These are phyloP conservation scores for Eudasyphora cyanicolor DNA, from an alignment of 2,888 invertebrate genomes.

Conservation along the genomic window DNA sequence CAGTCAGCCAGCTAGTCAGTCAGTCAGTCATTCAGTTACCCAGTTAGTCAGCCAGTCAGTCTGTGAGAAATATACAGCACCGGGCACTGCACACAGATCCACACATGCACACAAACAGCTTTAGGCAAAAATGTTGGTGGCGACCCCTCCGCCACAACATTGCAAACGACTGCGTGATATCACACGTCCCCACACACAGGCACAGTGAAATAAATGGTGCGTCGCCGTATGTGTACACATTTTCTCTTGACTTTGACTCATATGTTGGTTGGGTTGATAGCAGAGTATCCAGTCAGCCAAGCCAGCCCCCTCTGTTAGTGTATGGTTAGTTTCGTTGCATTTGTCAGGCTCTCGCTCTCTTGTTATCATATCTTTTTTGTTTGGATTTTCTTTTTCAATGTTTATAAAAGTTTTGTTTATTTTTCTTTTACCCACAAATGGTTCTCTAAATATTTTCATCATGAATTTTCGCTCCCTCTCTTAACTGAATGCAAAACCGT, in stretches of 20 bases:
- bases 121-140: background rate
- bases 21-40: slow-evolving; percentile 47
- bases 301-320: no score
- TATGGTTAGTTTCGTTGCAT: background rate
- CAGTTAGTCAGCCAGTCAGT: slow-evolving; percentile 54
- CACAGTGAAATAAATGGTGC: no score
- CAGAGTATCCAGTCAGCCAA: no score
- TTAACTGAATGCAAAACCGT: background rate
- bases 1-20: slow-evolving; percentile 19
- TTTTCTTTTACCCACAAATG: slow-evolving; percentile 11
- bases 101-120: background rate
- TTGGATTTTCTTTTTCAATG: background rate
- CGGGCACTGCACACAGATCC: background rate
- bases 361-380: background rate
- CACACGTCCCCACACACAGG: slow-evolving; percentile 4
- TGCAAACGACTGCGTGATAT: background rate
- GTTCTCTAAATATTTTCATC: background rate
- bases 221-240: background rate
- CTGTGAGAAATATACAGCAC: background rate
- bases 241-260: slow-evolving; percentile 51
- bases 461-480: background rate
- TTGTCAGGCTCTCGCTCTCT: background rate
- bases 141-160: background rate
- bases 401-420: background rate
- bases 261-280: background rate